Evolutionary conservation across 2,113 vertebrate genomes (phyloP).

Genomic region (Amphiprion percula): DNA sequence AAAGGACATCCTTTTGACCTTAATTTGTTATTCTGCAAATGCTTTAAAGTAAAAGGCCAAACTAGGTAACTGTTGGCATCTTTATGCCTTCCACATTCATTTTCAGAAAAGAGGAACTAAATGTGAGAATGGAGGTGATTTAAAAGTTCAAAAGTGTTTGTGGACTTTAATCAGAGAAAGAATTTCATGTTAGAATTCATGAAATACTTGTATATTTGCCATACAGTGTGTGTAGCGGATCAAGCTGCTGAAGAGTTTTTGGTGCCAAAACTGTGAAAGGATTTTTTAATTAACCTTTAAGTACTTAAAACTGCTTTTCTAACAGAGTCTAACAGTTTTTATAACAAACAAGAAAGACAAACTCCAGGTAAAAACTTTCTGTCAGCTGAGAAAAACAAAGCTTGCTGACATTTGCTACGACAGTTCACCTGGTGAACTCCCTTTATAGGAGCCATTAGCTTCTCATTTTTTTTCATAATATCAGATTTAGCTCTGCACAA

Average conservation of each 20-base stretch:
- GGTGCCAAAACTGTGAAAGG: background rate
- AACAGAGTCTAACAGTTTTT: background rate
- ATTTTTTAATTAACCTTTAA: background rate
- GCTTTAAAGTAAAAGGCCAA: slow-evolving; percentile 37
- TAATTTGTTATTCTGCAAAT: slow-evolving; percentile 39
- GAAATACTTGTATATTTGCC: background rate
- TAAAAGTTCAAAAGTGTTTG: too few relatives aligned
- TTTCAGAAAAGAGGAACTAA: too few relatives aligned
- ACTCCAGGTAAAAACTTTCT: background rate
- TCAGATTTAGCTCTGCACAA: background rate
- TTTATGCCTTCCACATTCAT: background rate
- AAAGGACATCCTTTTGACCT: slow-evolving; percentile 70
- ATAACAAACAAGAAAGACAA: background rate
- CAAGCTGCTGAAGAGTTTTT: background rate
- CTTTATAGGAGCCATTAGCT: slow-evolving; percentile 3
- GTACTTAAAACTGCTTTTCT: background rate
- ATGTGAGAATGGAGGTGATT: too few relatives aligned
- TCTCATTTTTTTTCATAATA: too few relatives aligned
- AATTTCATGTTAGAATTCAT: background rate
- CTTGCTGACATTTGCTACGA: slow-evolving; percentile 28
- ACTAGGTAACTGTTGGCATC: background rate
- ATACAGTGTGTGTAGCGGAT: background rate
- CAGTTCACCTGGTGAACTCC: slow-evolving; percentile 10
- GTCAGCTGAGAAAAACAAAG: slow-evolving; percentile 24
- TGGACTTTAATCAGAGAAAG: background rate